Evolutionary conservation across 1,140 invertebrate genomes (phyloP), one percentile per base, ranked within the genome.

Genomic region (Leptopilina clavipes): DNA sequence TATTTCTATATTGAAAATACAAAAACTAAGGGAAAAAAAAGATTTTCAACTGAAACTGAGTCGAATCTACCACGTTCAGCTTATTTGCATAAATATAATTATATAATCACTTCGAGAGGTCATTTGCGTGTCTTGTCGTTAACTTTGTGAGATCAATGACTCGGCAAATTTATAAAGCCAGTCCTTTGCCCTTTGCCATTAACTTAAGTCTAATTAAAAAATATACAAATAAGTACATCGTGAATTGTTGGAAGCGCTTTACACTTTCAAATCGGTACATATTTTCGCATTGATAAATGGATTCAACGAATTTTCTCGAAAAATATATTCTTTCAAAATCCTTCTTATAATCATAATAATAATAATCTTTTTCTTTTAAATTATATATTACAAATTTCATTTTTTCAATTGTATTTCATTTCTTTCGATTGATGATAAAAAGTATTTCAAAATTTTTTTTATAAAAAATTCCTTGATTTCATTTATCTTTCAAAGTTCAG

Each of bases 151-250:
- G 84, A 86, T 84, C 83, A 86, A 79, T 79, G 79, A 79, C 76
- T 79, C 79, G 79, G 77, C 73, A 81, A 81, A 83, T 80, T 79
- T 76, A 11, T 70, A 40, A 40, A 44, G 73, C 73, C 54, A 43
- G 48, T 59, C 14, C 71, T 72, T 48, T 19, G 43, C 45, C 74
- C 52, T 71, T 76, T 75, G 77, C 74, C 70, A 76, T 78, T 70
- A 84, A 85, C 83, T 84, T 87, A 85, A 79, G 54, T 79, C 81
- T 84, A 85, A 84, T 84, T 84, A 79, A 84, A 86, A 81, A 86
- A 81, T 43, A 73, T 82, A 80, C 82, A 80, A 79, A 77, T 86
- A 86, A 86, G 85, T 86, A 86, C 85, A 79, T 52, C 76, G 45
- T 76, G 45, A 82, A 83, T 79, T 74, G 79, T 78, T 78, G 73